These are phyloP conservation scores for Rhinella marina DNA, from an alignment of 2,797 vertebrate genomes.

Conservation along the genomic window DNA sequence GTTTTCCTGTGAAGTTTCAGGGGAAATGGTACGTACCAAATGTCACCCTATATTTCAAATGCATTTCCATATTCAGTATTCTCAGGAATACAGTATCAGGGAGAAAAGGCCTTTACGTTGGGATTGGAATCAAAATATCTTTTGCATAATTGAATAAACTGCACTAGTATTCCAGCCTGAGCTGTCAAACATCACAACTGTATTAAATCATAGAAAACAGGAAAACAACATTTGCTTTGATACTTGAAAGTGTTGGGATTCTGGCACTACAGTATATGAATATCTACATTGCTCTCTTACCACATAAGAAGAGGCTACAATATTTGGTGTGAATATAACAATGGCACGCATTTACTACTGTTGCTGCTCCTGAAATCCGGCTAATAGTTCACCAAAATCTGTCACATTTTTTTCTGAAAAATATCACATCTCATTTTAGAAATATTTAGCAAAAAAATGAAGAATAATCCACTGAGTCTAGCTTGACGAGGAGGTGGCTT, in stretches of 20 bases:
- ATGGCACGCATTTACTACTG: neutral
- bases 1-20: constrained; percentile 25
- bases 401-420: no score
- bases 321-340: constrained; percentile 26
- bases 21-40: constrained; percentile 29
- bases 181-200: constrained; percentile 42
- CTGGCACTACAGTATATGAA: neutral
- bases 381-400: no score
- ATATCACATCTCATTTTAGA: no score
- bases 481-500: no score
- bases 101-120: constrained; percentile 14
- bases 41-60: constrained; percentile 39
- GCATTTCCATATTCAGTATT: constrained; percentile 38
- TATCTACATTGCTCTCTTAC: constrained; percentile 6
- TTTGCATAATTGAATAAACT: constrained; percentile 31
- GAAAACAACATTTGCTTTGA: constrained; percentile 10
- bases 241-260: constrained; percentile 23
- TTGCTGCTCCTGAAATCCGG: no score
- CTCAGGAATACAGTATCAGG: neutral
- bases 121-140: constrained; percentile 28
- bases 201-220: constrained; percentile 43
- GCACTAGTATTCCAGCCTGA: constrained; percentile 30
- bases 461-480: no score
- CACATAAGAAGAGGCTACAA: constrained; percentile 2
- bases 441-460: no score